phyloP scores from a whole-genome alignment of 2,888 invertebrate genomes.

The Drosophila pullipes region DNA sequence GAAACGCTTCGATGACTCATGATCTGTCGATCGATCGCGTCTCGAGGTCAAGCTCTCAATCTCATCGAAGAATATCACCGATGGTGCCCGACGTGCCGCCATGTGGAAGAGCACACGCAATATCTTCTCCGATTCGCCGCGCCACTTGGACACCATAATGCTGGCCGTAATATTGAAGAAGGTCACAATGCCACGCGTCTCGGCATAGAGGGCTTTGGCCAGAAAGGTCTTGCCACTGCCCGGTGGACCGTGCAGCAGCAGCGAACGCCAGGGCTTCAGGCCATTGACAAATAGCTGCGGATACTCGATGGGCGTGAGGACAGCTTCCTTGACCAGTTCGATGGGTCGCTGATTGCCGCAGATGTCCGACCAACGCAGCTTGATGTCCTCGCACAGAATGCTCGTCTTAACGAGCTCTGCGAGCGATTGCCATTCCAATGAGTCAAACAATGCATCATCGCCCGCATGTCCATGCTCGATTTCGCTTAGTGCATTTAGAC shows the following conservation, averaged over 20 bases:
- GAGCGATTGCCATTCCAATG: conserved; percentile 81
- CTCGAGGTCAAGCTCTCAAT: conserved; percentile 93
- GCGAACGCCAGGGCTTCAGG: conserved; percentile 93
- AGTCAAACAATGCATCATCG: conserved; percentile 69
- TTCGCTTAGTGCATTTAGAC: conserved; percentile 56
- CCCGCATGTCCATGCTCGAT: conserved; percentile 73
- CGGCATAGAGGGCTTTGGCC: conserved; percentile 94
- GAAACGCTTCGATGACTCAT: conserved; percentile 94
- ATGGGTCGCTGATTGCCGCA: conserved; percentile 91
- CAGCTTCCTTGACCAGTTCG: conserved; percentile 92
- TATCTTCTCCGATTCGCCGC: conserved; percentile 97
- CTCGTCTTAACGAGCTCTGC: conserved; percentile 86
- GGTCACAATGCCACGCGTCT: conserved; percentile 89
- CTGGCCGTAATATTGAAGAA: conserved; percentile 97
- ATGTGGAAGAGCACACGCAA: conserved; percentile 94
- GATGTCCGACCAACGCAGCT: conserved; percentile 92
- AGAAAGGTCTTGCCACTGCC: conserved; percentile 94
- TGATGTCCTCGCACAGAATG: conserved; percentile 86
- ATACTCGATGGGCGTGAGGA: conserved; percentile 92
- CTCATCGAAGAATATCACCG: conserved; percentile 97
- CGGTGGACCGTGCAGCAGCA: conserved; percentile 88
- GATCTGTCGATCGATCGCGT: conserved; percentile 89
- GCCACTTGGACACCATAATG: conserved; percentile 97
- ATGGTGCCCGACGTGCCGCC: conserved; percentile 93
- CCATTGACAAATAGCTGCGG: conserved; percentile 90